Percentiles rank a stretch among this genome's conserved stretches.
Evolutionary conservation across 1,140 invertebrate genomes (phyloP).

Genomic region (Lepidotrigona ventralis): DNA sequence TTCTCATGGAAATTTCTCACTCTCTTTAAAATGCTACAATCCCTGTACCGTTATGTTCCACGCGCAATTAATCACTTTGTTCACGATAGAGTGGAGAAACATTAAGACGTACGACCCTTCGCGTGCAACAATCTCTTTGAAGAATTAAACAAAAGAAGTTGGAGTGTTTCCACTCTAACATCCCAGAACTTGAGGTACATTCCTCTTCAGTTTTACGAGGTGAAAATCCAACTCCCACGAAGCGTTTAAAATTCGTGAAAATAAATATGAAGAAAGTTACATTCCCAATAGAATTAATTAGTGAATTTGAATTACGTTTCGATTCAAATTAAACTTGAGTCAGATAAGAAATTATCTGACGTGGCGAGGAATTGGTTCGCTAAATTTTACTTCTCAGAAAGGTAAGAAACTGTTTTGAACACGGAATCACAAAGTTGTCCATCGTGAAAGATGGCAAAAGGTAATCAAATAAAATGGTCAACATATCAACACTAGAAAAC

Average conservation of each 20-base stretch:
- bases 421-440: too few species aligned
- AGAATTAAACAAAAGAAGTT: constrained; percentile 28
- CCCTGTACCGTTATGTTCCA: constrained; percentile 19
- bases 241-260: not conserved
- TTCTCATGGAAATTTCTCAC: not conserved
- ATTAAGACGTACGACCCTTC: constrained; percentile 26
- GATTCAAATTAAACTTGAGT: too few species aligned
- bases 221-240: not conserved
- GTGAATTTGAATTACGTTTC: too few species aligned
- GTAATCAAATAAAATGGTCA: too few species aligned
- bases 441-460: too few species aligned
- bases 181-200: not conserved
- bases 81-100: constrained; percentile 19
- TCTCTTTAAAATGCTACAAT: constrained; percentile 1
- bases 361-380: too few species aligned
- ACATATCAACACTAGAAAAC: too few species aligned
- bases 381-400: too few species aligned
- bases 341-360: too few species aligned
- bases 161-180: constrained; percentile 6
- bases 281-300: too few species aligned
- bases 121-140: constrained; percentile 30
- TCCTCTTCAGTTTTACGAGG: not conserved
- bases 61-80: constrained; percentile 19
- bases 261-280: not conserved
- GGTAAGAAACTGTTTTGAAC: too few species aligned